These are phyloP conservation scores for Myopa tessellatipennis DNA, from an alignment of 2,888 invertebrate species.

Conservation along the genomic window DNA sequence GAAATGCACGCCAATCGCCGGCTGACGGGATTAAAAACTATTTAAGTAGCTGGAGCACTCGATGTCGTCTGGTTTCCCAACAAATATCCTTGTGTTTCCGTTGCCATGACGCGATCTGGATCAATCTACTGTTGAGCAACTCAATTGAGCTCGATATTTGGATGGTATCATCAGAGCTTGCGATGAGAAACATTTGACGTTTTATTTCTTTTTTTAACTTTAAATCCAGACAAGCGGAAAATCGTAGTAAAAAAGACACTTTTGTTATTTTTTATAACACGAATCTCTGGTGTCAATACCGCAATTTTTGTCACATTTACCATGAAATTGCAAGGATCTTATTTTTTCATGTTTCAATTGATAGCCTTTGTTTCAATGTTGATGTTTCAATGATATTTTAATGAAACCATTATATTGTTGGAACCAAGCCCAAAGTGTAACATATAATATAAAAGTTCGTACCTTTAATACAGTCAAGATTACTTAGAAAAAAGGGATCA, in stretches of 20 bases:
- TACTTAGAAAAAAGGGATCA: too few relatives aligned
- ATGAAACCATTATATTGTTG: too few relatives aligned
- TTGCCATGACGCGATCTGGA: background rate
- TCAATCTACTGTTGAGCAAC: background rate
- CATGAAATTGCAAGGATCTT: background rate
- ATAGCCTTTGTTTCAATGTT: too few relatives aligned
- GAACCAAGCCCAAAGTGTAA: too few relatives aligned
- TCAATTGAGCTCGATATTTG: conserved; percentile 51
- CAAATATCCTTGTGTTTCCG: conserved; percentile 42
- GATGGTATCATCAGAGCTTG: conserved; percentile 43
- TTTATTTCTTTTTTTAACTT: conserved; percentile 31
- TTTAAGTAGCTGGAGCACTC: conserved; percentile 41
- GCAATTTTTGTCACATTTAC: background rate
- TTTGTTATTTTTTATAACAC: conserved; percentile 41
- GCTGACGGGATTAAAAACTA: conserved; percentile 60
- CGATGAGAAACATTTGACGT: conserved; percentile 10
- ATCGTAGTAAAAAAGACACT: conserved; percentile 45
- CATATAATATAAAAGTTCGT: too few relatives aligned
- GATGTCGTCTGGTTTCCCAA: conserved; percentile 20
- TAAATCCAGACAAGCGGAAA: conserved; percentile 54
- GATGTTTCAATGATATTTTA: too few relatives aligned
- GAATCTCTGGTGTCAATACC: background rate
- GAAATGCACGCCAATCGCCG: conserved; percentile 59
- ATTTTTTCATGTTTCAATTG: too few relatives aligned
- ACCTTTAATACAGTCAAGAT: too few relatives aligned